These are phyloP conservation scores for Papilio polyxenes DNA, from an alignment of 1,140 invertebrate genomes.

Conservation along the genomic window DNA sequence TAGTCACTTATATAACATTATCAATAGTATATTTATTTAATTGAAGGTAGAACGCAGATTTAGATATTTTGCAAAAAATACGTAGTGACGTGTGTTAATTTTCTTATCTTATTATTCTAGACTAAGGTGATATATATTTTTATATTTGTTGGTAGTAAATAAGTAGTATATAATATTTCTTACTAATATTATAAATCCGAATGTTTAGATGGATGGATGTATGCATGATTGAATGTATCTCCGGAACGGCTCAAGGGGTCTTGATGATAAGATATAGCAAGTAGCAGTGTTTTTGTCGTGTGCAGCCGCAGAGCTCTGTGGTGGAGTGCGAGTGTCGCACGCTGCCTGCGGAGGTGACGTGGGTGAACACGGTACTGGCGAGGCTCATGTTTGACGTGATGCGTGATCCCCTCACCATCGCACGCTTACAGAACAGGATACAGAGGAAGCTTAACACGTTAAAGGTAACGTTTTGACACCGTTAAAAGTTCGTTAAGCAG, in stretches of 20 bases:
- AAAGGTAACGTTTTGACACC: too few relatives aligned
- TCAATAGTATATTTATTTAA: not conserved
- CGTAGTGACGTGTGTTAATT: too few relatives aligned
- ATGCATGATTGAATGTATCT: too few relatives aligned
- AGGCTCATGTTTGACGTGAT: conserved; percentile 76
- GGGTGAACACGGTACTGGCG: conserved; percentile 75
- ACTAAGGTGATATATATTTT: too few relatives aligned
- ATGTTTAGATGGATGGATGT: too few relatives aligned
- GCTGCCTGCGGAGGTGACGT: conserved; percentile 71
- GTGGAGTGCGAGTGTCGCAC: conserved; percentile 60
- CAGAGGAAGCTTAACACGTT: conserved; percentile 77
- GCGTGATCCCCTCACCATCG: conserved; percentile 66
- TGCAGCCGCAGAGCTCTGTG: conserved; percentile 51
- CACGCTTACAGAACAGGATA: conserved; percentile 70
- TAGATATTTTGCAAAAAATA: not conserved
- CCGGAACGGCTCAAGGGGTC: too few relatives aligned
- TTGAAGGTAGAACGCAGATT: not conserved
- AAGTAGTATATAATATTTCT: too few relatives aligned
- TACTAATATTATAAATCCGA: too few relatives aligned
- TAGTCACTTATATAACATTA: not conserved
- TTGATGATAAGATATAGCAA: not conserved
- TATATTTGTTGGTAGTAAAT: too few relatives aligned
- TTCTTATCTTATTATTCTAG: too few relatives aligned
- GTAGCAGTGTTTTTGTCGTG: not conserved
- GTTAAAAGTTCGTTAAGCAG: too few relatives aligned